phyloP scores from a whole-genome alignment of 2,797 vertebrate genomes.

The Garrulus glandarius region DNA sequence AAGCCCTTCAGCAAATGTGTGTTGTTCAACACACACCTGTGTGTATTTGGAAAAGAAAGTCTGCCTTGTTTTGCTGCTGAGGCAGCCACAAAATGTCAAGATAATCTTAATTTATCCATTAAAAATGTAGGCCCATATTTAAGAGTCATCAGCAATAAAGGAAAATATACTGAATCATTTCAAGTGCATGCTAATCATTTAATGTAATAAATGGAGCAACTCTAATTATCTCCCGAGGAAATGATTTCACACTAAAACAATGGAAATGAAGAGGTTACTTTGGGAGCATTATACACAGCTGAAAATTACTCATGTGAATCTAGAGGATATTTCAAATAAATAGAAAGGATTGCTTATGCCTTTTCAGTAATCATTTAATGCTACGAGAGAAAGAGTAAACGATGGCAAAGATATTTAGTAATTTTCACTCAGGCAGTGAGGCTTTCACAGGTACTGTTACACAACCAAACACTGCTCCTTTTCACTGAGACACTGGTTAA shows the following conservation, averaged over 20 bases:
- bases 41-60: slow-evolving; percentile 75
- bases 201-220: slow-evolving; percentile 87
- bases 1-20: slow-evolving; percentile 23
- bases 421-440: slow-evolving; percentile 1
- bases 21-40: slow-evolving; percentile 61
- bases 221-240: slow-evolving; percentile 86
- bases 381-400: not conserved
- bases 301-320: slow-evolving; percentile 76
- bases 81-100: slow-evolving; percentile 75
- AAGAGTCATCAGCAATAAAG: slow-evolving; percentile 83
- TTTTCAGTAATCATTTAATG: slow-evolving; percentile 50
- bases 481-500: slow-evolving; percentile 10
- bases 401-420: slow-evolving; percentile 47
- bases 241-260: slow-evolving; percentile 87
- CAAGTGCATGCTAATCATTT: slow-evolving; percentile 85
- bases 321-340: slow-evolving; percentile 62
- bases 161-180: slow-evolving; percentile 84
- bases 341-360: slow-evolving; percentile 27
- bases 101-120: slow-evolving; percentile 80
- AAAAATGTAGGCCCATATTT: slow-evolving; percentile 79
- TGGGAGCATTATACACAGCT: slow-evolving; percentile 74
- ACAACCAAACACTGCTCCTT: slow-evolving; percentile 29
- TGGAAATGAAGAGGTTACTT: slow-evolving; percentile 80
- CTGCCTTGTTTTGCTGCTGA: slow-evolving; percentile 73
- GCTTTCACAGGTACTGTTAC: slow-evolving; percentile 1